Evolutionary conservation across 2,113 vertebrate genomes (phyloP).

Genomic region (Pyrgilauda ruficollis): DNA sequence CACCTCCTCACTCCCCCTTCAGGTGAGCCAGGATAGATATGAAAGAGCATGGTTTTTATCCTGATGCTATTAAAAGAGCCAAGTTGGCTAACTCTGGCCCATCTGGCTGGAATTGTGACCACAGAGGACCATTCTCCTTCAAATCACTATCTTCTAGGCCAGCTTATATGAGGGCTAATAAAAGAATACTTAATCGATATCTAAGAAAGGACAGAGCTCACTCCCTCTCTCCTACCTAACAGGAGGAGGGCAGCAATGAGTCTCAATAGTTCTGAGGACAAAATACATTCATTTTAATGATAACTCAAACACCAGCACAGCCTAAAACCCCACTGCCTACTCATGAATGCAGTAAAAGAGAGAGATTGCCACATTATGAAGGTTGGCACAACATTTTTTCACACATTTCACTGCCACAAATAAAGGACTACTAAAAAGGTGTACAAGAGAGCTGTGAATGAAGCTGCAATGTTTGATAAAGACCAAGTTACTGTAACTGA

Average conservation of each 20-base stretch:
- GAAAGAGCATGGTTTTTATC: background rate
- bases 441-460: background rate
- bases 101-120: background rate
- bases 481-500: background rate
- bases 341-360: background rate
- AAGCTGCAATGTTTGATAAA: background rate
- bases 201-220: background rate
- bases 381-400: background rate
- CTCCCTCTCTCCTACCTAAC: background rate
- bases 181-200: background rate
- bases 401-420: background rate
- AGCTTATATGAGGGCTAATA: background rate
- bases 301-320: background rate
- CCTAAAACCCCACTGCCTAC: background rate
- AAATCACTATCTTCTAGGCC: background rate
- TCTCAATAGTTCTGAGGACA: background rate
- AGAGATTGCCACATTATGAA: background rate
- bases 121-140: background rate
- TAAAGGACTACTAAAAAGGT: background rate
- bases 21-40: accelerated
- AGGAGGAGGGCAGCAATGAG: background rate
- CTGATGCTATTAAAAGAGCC: background rate
- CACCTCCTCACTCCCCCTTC: background rate
- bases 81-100: background rate
- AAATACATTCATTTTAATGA: background rate